A percentile compares a stretch with the other conserved stretches of the same genome.
Conservation (phyloP, 2,113 vertebrate genomes). For the Cnemophilus loriae region DNA sequence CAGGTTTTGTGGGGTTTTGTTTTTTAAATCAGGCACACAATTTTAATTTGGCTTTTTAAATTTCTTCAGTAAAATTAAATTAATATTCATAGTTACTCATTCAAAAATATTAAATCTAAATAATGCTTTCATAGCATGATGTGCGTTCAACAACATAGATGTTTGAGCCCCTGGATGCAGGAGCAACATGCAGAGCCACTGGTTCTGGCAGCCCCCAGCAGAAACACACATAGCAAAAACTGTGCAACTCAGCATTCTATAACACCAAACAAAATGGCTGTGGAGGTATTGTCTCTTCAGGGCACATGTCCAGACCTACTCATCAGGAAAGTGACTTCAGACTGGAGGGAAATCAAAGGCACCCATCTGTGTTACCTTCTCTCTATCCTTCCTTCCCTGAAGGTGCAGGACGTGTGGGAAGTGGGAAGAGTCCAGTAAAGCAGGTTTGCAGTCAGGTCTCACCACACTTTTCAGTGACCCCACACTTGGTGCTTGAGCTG, state of each 20-base stretch:
- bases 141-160: accelerated
- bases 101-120: background rate
- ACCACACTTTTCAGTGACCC: background rate
- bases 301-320: accelerated
- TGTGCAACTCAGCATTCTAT: background rate
- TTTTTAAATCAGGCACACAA: background rate
- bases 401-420: background rate
- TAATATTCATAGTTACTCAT: background rate
- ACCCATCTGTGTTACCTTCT: background rate
- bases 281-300: background rate
- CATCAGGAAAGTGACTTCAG: background rate
- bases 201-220: background rate
- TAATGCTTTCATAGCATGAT: background rate
- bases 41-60: background rate
- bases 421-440: background rate
- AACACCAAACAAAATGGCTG: background rate
- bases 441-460: background rate
- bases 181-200: background rate
- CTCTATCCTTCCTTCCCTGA: background rate
- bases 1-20: slow-evolving; percentile 6
- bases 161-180: background rate
- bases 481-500: background rate
- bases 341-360: background rate
- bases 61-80: background rate
- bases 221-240: accelerated